A percentile compares a stretch with the other conserved stretches of the same genome.
Evolutionary conservation across 2,888 invertebrate species (phyloP).

Genomic region (Nesidiocoris tenuis): DNA sequence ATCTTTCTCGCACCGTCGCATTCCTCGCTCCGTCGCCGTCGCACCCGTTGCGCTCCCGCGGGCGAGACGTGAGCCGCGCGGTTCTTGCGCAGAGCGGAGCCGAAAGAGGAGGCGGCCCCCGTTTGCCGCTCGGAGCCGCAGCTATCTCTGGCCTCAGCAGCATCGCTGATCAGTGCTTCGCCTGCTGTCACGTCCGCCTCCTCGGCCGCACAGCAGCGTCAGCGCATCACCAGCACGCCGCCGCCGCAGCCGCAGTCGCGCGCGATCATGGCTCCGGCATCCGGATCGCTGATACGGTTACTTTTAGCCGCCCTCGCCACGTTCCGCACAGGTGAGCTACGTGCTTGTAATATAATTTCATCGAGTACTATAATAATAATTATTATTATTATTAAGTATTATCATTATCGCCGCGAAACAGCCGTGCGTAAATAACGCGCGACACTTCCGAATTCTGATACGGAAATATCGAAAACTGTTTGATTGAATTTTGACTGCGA

Average conservation of each 20-base stretch:
- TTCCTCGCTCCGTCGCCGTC: not conserved
- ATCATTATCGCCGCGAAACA: no score
- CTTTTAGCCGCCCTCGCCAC: slow-evolving; percentile 14
- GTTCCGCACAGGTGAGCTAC: slow-evolving; percentile 18
- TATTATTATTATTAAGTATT: no score
- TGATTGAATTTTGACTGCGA: no score
- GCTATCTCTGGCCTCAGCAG: slow-evolving; percentile 17
- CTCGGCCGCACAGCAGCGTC: not conserved
- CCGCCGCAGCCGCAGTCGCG: slow-evolving; percentile 3
- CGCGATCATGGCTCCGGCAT: slow-evolving; percentile 12
- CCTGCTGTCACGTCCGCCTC: not conserved
- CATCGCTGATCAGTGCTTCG: slow-evolving; percentile 8
- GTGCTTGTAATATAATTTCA: no score
- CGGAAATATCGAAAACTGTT: no score
- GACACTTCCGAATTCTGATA: no score
- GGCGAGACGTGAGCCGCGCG: not conserved
- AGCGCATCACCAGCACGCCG: not conserved
- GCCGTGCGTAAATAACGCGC: no score
- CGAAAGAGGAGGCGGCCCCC: not conserved
- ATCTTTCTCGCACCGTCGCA: not conserved
- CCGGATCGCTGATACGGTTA: slow-evolving; percentile 6
- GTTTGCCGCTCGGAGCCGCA: not conserved
- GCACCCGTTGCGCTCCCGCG: not conserved
- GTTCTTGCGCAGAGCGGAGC: slow-evolving; percentile 15
- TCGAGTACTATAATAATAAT: no score